These are phyloP conservation scores for Riparia riparia DNA, from an alignment of 2,113 vertebrate genomes.

Conservation along the genomic window DNA sequence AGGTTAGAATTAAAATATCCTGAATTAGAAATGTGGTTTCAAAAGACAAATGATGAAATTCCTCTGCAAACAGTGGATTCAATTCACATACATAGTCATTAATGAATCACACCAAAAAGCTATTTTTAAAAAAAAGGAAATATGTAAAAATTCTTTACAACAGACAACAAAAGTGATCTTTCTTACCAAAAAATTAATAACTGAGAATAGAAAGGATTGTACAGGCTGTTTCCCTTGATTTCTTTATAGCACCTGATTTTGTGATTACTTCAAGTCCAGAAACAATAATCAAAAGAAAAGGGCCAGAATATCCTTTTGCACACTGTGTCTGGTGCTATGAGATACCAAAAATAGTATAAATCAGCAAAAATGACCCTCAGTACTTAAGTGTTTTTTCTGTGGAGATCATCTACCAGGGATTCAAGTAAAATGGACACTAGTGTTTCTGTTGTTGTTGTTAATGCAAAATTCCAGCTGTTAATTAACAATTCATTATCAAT, in stretches of 20 bases:
- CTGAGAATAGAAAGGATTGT: not conserved
- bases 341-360: not conserved
- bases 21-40: not conserved
- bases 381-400: not conserved
- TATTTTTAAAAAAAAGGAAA: not conserved
- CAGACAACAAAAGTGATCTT: accelerated
- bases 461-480: not conserved
- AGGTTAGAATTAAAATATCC: not conserved
- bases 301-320: not conserved
- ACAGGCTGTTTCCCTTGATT: not conserved
- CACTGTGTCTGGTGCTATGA: not conserved
- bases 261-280: not conserved
- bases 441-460: not conserved
- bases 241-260: not conserved
- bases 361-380: not conserved
- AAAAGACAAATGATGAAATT: not conserved
- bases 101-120: not conserved
- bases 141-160: not conserved
- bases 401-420: not conserved
- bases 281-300: not conserved
- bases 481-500: not conserved
- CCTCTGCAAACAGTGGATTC: not conserved
- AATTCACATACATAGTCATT: not conserved
- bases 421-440: not conserved
- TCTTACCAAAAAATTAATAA: accelerated